A percentile compares a stretch with the other conserved stretches of the same genome.
These are phyloP conservation scores for Percina caprodes DNA, from an alignment of 2,113 vertebrate species.

Conservation along the genomic window DNA sequence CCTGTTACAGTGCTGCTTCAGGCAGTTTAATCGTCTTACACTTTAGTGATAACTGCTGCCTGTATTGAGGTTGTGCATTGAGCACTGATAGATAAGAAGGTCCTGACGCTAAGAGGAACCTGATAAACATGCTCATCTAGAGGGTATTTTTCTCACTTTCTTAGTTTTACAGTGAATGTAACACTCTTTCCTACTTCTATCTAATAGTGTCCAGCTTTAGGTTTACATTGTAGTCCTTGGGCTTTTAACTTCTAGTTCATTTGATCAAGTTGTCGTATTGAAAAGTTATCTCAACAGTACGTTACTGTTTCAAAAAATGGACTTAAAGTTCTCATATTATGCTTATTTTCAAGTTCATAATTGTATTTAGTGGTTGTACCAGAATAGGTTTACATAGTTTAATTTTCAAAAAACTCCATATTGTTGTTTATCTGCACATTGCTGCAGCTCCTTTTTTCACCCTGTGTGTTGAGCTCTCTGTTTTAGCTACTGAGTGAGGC, in stretches of 20 bases:
- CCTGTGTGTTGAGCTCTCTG: no score
- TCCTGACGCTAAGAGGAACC: conserved; percentile 38
- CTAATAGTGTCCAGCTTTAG: background rate
- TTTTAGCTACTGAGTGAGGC: no score
- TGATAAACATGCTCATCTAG: background rate
- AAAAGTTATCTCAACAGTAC: background rate
- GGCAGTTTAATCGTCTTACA: conserved; percentile 71
- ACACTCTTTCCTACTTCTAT: background rate
- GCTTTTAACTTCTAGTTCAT: background rate
- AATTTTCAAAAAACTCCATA: no score
- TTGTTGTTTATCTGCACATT: no score
- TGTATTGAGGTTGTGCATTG: conserved; percentile 47
- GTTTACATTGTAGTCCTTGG: background rate
- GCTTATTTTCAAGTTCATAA: no score
- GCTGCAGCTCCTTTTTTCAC: no score
- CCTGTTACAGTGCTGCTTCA: conserved; percentile 15
- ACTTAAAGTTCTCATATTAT: no score
- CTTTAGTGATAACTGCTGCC: conserved; percentile 42
- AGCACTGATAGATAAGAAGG: conserved; percentile 46
- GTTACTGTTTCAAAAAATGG: background rate
- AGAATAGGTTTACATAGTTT: no score
- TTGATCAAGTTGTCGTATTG: background rate
- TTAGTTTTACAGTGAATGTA: background rate
- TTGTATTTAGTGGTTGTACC: no score
- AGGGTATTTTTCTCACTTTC: background rate